Evolutionary conservation across 2,888 invertebrate genomes (phyloP), one percentile per base, ranked within the genome.

Genomic region (Pseudococcus longispinus): DNA sequence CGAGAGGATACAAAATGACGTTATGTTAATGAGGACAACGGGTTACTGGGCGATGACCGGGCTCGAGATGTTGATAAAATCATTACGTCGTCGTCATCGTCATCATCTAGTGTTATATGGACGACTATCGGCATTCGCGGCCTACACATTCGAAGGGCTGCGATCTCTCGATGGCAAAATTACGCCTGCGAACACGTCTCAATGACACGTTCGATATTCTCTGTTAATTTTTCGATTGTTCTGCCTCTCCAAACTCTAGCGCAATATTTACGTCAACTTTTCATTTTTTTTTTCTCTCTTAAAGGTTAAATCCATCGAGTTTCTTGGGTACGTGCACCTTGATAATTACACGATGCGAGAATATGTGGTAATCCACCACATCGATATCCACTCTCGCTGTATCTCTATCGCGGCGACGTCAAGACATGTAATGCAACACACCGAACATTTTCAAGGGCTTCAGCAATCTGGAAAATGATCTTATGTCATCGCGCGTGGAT

Each of bases 1-100:
- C 42, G 37, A 80, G 37, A 46, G 42, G 46, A 44, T 23, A 70
- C 23, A 85, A 44, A 84, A 46, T 77, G 46, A 77, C 86, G 55
- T 80, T 86, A 86, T 86, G 86, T 80, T 86, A 86, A 86, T 86
- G 86, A 86, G 86, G 86, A 86, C 86, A 86, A 86, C 86, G 86
- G 86, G 86, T 86, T 86, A 86, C 77, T 86, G 86, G 80, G 86
- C 86, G 86, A 86, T 86, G 86, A 86, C 86, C 86, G 86, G 74
- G 77, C 60, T 60, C 23, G 60, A 60, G 23, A 20, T 23, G 60
- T 60, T 60, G 60, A 60, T 60, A 60, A 60, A 23, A 60, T 60
- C 60, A 23, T 60, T 60, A 60, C 60, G 60, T 60, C 60, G 20
- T 60, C 60, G 60, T 23, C 20, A 4, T 55, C 60, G 9, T 60